Base-by-base conservation (phyloP, 2,888 invertebrate genomes). In the Dinocampus coccinellae region DNA sequence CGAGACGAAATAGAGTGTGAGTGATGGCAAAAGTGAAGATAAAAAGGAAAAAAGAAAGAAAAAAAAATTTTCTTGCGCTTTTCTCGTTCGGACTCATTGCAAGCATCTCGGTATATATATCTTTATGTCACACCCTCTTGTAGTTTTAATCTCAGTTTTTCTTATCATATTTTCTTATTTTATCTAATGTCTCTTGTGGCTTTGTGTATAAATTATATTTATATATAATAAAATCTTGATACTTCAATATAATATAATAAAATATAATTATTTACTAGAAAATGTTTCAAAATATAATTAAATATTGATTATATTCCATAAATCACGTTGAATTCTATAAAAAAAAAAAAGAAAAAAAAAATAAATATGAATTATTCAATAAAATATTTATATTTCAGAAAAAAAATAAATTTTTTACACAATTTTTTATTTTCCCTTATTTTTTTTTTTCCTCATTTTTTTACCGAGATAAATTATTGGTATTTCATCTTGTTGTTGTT, bases 41-140 rank as follows among this genome's bases (percentile, higher is more conserved):
- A 65, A 53, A 61, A 55, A 69, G 60, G 39, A 61, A 55, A 67
- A 62, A 67, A 69, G 67, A 67, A 67, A 57, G 60, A 74, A 75
- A 73, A 78, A 79, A 69, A 73, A 67, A 53, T 77, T 78, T 80
- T 79, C 80, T 81, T 80, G 82, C 83, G 80, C 83, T 84, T 85
- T 86, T 83, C 82, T 84, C 80, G 76, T 57, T 52, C 57, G 70
- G 68, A 53, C 64, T 58, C 63, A 33, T 53, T 39, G 63, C 67
- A 69, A 74, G 73, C 76, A 75, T 75, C 75, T 67, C 36, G 69
- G 47, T 22, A 20, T 53, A n/a, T 58, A n/a, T n/a, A 47, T 47
- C 47, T 47, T 60, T 22, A 39, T 70, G 63, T 68, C 69, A 57
- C 70, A 53, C 33, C 52, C 33, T 47, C 63, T 74, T 69, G 69